Evolutionary conservation across 2,797 vertebrate genomes (phyloP).

Genomic region (Chromobotia macracanthus): DNA sequence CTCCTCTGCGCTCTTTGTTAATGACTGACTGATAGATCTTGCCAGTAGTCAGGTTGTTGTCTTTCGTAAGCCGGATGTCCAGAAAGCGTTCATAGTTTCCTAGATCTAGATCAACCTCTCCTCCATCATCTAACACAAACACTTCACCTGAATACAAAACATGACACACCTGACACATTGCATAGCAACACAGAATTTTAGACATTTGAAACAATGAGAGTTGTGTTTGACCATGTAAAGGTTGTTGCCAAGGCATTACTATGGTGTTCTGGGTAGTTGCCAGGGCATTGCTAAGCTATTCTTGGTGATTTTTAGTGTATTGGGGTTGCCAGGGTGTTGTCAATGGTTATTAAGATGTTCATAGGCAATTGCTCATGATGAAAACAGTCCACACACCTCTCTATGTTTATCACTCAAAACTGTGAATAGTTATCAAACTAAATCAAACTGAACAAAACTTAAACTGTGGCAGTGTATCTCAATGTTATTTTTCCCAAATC

Average conservation of each 20-base stretch:
- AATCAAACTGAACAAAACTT: too few species aligned
- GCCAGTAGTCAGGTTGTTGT: conserved; percentile 96
- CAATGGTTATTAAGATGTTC: too few species aligned
- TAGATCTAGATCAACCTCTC: conserved; percentile 93
- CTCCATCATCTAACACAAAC: conserved; percentile 94
- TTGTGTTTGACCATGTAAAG: not conserved
- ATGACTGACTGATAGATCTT: conserved; percentile 98
- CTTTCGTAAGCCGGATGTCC: conserved; percentile 91
- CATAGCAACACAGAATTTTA: not conserved
- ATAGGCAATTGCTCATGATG: too few species aligned
- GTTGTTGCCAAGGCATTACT: not conserved
- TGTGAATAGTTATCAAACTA: too few species aligned
- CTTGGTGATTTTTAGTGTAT: too few species aligned
- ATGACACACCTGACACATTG: not conserved
- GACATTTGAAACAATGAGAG: too few species aligned
- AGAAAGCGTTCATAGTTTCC: conserved; percentile 97
- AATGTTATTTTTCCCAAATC: not conserved
- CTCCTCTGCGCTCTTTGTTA: conserved; percentile 94
- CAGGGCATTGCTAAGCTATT: too few species aligned
- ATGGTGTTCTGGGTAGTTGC: too few species aligned
- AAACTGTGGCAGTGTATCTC: too few species aligned
- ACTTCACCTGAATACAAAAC: conserved; percentile 84
- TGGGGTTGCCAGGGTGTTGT: too few species aligned
- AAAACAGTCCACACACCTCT: too few species aligned
- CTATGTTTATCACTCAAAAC: too few species aligned